These are phyloP conservation scores for Camponotus fellah DNA, from an alignment of 2,888 invertebrate species.

Conservation along the genomic window DNA sequence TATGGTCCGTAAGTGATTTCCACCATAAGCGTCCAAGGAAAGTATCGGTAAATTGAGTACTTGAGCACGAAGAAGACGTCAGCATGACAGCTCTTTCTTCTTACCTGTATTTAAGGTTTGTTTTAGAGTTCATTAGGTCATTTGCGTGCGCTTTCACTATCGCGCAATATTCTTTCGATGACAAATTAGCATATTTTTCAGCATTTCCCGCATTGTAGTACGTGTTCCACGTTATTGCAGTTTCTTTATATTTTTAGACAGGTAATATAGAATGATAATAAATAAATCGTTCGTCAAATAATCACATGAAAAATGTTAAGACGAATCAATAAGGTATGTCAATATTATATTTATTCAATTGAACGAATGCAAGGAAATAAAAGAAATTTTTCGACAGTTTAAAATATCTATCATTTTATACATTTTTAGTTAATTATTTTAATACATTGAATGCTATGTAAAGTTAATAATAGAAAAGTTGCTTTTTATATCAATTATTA, in stretches of 20 bases:
- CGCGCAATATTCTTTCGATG: not conserved
- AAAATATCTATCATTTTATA: not conserved
- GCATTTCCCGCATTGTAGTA: not conserved
- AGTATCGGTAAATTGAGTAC: conserved; percentile 70
- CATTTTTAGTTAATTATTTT: not conserved
- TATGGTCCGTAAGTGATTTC: conserved; percentile 73
- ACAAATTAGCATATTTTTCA: not conserved
- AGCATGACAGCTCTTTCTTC: conserved; percentile 55
- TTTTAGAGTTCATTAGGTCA: conserved; percentile 49
- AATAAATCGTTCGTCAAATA: not conserved
- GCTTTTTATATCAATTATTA: not conserved
- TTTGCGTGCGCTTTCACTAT: conserved; percentile 14
- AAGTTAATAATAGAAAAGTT: conserved; percentile 3
- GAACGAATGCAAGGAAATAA: not conserved
- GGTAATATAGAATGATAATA: not conserved
- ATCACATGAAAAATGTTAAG: not conserved
- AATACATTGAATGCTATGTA: not conserved
- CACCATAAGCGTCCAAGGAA: conserved; percentile 66
- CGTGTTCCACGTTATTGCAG: not conserved
- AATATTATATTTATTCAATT: conserved; percentile 4
- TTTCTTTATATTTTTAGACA: not conserved
- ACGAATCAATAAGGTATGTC: not conserved
- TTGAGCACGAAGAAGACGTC: conserved; percentile 69
- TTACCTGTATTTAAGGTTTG: conserved; percentile 53
- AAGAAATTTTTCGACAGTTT: not conserved